These are phyloP conservation scores for Dioctria rufipes DNA, from an alignment of 2,888 invertebrate genomes.

Conservation along the genomic window DNA sequence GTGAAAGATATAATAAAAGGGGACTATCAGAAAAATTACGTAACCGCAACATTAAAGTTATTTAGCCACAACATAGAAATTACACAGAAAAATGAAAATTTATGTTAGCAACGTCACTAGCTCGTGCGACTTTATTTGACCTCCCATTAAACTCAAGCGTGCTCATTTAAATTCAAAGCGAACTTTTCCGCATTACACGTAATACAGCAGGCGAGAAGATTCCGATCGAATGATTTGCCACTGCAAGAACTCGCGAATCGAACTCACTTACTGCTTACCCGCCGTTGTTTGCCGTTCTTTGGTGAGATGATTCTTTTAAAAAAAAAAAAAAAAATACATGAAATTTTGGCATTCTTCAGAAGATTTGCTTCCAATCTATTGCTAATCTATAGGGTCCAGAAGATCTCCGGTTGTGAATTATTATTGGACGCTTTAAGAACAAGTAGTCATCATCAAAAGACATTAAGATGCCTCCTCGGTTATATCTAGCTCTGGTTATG, in stretches of 20 bases:
- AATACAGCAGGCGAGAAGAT: slow-evolving; percentile 17
- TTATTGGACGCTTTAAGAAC: slow-evolving; percentile 27
- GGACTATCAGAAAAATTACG: too few relatives aligned
- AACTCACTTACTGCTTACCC: neutral
- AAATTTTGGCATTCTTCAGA: slow-evolving; percentile 9
- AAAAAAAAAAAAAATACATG: neutral
- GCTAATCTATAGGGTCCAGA: neutral
- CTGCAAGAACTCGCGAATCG: slow-evolving; percentile 1
- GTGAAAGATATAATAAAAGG: too few relatives aligned
- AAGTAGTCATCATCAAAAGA: slow-evolving; percentile 39
- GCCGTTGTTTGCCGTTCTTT: too few relatives aligned
- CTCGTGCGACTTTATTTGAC: slow-evolving; percentile 45
- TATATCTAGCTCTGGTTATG: slow-evolving; percentile 22
- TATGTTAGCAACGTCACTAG: neutral
- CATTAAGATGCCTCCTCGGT: slow-evolving; percentile 47
- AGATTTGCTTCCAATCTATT: slow-evolving; percentile 17
- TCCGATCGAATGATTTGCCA: slow-evolving; percentile 32
- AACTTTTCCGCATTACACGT: slow-evolving; percentile 46
- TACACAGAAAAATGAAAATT: neutral
- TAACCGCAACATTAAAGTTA: too few relatives aligned
- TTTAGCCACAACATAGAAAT: too few relatives aligned
- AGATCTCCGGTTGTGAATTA: slow-evolving; percentile 14
- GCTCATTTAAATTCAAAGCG: slow-evolving; percentile 44
- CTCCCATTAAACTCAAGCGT: slow-evolving; percentile 31
- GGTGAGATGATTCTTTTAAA: too few relatives aligned